Base-by-base conservation (phyloP, 2,113 vertebrate species). In the Mandrillus leucophaeus region DNA sequence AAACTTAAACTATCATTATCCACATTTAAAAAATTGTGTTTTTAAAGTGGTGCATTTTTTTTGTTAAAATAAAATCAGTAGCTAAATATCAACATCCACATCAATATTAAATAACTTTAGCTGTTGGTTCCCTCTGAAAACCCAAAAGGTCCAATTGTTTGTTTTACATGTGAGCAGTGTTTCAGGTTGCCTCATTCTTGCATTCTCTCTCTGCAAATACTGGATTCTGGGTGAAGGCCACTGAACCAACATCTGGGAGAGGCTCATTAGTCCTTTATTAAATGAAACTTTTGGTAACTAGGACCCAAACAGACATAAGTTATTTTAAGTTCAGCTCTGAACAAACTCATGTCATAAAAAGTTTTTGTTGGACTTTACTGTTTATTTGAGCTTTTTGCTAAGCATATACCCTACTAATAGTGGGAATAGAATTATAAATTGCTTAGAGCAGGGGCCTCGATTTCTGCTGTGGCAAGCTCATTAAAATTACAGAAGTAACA, bases 391-490 rank as follows among this genome's bases (percentile, higher is more conserved):
- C 25, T 73, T 20, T 38, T 43, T 90, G 27, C 38, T 85, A 93
- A 93, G 48, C 35, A n/a, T 5, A 35, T 23, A 23, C 8, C 3
- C 59, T 82, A 48, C 45, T 90, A 83, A 30, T 6, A 48, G 11
- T 94, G 50, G 57, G 10, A 75, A 48, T 70, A 55, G 64, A 92
- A 76, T 50, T 78, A 81, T 68, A 84, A 92, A 88, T 35, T 48
- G 38, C 79, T 94, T 83, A 79, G 72, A 90, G 6, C 52, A n/a
- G 88, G 45, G 10, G 7, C 52, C 80, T 88, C 48, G 48, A 82
- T 88, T 95, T 97, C 88, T 94, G 72, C 84, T 94, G 52, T 11
- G 48, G 35, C 25, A 88, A 93, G 83, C 35, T 94, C 66, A 97
- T 95, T 93, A 88, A 93, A 96, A 76, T 86, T 92, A 35, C n/a